Base-by-base conservation (phyloP, 1,140 invertebrate genomes). In the Drosophila ironensis region DNA sequence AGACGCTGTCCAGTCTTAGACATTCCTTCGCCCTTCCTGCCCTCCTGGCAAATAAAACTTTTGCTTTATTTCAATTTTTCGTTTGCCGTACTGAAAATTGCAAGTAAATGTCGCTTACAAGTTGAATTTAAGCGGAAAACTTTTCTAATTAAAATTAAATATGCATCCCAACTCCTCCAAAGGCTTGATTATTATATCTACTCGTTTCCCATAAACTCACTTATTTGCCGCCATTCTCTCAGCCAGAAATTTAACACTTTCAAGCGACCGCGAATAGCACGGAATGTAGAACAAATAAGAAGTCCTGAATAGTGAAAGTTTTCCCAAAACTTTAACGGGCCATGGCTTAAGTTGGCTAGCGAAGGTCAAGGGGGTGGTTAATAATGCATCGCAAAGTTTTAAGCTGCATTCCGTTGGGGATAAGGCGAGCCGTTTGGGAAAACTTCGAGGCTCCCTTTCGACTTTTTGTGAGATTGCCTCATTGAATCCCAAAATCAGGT, bases 141-240 rank as follows among this genome's bases (percentile, higher is more conserved):
- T 82, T 82, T 82, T 82, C 80, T 82, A 82, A 82, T 82, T 82
- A 82, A 82, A 82, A 86, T 86, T 84, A 71, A 86, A 82, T 86
- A 86, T 70, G 86, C 78, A 86, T 53, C 73, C 86, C 42, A 51
- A 27, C 66, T 72, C 9, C 38, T 42, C 12, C 71, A 63, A 86
- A 78, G 73, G 84, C 84, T 78, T 78, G 78, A 82, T 82, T 82
- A 84, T 77, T 73, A 86, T 78, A 86, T 78, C 63, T 50, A 73
- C 52, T 86, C 41, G 38, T 78, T 67, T 56, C 60, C 47, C 28
- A 77, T 54, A 28, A 20, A 48, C 11, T 44, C 11, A 77, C 28
- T 61, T 35, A 63, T 42, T 72, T 12, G 35, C 16, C 27, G 11
- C 11, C 17, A 61, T 38, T 48, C 35, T 14, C 28, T 24, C 24